Evolutionary conservation across 2,888 invertebrate genomes (phyloP), one percentile per base, ranked within the genome.

Genomic region (Beris morrisii): DNA sequence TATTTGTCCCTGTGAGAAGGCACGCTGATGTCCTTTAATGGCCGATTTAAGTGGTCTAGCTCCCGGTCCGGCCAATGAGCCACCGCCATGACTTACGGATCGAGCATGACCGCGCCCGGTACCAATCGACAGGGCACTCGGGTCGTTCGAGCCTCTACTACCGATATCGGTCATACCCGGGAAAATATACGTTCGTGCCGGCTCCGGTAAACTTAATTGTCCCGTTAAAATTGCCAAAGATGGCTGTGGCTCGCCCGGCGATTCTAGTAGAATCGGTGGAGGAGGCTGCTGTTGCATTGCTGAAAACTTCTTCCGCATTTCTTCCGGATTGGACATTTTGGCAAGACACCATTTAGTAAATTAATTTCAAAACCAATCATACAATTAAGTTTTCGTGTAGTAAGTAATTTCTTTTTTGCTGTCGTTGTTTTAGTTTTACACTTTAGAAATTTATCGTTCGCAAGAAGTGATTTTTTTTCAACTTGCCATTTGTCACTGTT

Each of bases 1-100:
- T 70, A 93, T 92, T 81, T 93, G 92, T 0, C 93, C 93, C 75
- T 94, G 93, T 5, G 93, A 93, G 74, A 92, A 88, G 59, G 93
- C 93, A 67, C 93, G 85, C 77, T 92, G 92, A 76, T 93, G 93
- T 2, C 92, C 87, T 67, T 88, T 87, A 77, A 87, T 79, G 38
- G 86, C 85, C 1, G 88, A 88, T 77, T 91, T 92, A 74, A 93
- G 84, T 4, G 90, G 90, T 44, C 91, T 84, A 5, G 86, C 84
- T 61, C 76, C 73, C 66, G 81, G 83, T 64, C 81, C 84, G 73
- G 76, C 71, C 65, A 79, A 74, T 22, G 84, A 81, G 31, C 86
- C 86, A 68, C 92, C 92, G 64, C 92, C 93, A 83, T 93, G 93
- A 79, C 93, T 93, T 73, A 92, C 88, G 73, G 93, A 93, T 70